Base-by-base conservation (phyloP, 64 coral and sea anemone species). In the Actinia tenebrosa region DNA sequence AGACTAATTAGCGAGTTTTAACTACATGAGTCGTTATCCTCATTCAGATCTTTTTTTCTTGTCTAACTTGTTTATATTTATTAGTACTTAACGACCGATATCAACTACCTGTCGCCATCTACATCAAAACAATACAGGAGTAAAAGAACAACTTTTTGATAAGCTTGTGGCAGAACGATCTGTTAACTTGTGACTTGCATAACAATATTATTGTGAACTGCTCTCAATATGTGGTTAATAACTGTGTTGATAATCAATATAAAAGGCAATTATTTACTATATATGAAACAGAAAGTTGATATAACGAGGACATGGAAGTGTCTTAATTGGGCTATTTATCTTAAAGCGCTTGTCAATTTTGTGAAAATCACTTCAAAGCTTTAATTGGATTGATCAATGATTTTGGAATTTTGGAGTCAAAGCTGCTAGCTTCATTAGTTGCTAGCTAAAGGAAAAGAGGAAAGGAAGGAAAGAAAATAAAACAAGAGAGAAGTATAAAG, bases 61-160 rank as follows among this genome's bases (percentile, higher is more conserved):
- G 22, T 66, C 15, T 3, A 22, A 22, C 0, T 66, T 79, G 30
- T 79, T 45, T 79, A 18, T 79, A 79, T 79, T 79, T 79, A 79
- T 79, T 46, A 5, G 27, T 47, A 79, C 77, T 47, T 79, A 79
- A 79, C 77, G 77, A 79, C 77, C 77, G 45, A 44, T 10, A 79
- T 79, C 27, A 79, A 46, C 3, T 22, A 79, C 77, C 77, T 79
- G 77, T 17, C 30, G 30, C 77, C 18, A 25, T 0, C 7, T 45
- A 79, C 45, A 79, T 45, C 77, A 17, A 79, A 79, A 79, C 77
- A 79, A 9, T 10, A 79, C 37, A 0, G 11, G n/a, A 1, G 63
- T n/a, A n/a, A 0, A 66, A 66, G 19, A 66, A 7, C n/a, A 66
- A 20, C 56, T 50, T 50, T 1, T 5, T 5, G 0, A 58, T 58